Evolutionary conservation across 2,113 vertebrate species (phyloP).

Genomic region (Tragelaphus imberbis): DNA sequence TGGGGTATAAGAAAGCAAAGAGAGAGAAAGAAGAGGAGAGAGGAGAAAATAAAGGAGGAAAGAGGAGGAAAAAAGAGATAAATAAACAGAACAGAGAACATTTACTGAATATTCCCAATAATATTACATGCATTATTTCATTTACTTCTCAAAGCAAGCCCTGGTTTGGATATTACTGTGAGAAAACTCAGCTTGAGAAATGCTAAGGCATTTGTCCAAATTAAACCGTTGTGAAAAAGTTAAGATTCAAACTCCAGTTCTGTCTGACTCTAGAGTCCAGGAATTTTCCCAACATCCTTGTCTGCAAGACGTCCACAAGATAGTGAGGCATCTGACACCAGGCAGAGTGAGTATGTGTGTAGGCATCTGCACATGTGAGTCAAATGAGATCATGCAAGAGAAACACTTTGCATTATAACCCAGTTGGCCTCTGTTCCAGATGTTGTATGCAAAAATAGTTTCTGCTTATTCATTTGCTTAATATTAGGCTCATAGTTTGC

Average conservation of each 20-base stretch:
- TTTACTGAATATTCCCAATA: not conserved
- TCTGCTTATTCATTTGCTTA: not conserved
- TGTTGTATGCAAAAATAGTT: not conserved
- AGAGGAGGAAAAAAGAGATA: not conserved
- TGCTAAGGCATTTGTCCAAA: not conserved
- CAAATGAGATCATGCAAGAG: not conserved
- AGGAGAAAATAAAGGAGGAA: not conserved
- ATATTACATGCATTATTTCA: not conserved
- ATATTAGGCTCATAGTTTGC: not conserved
- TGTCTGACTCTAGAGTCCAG: not conserved
- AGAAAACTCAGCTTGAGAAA: conserved; percentile 17
- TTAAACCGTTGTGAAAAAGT: not conserved
- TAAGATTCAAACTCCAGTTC: not conserved
- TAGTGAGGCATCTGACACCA: not conserved
- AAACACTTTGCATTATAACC: not conserved
- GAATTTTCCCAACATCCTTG: not conserved
- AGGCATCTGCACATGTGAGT: not conserved
- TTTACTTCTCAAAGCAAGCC: not conserved
- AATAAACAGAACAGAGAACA: not conserved
- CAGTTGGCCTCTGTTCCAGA: not conserved
- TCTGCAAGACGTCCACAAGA: not conserved
- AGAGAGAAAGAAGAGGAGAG: not conserved
- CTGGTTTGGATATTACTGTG: not conserved
- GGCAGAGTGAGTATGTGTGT: not conserved
- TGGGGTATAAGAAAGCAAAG: not conserved